Percentiles rank a stretch among this genome's conserved stretches.
These are phyloP conservation scores for Orthochromis malagaraziensis DNA, from an alignment of 2,113 vertebrate species.

Conservation along the genomic window DNA sequence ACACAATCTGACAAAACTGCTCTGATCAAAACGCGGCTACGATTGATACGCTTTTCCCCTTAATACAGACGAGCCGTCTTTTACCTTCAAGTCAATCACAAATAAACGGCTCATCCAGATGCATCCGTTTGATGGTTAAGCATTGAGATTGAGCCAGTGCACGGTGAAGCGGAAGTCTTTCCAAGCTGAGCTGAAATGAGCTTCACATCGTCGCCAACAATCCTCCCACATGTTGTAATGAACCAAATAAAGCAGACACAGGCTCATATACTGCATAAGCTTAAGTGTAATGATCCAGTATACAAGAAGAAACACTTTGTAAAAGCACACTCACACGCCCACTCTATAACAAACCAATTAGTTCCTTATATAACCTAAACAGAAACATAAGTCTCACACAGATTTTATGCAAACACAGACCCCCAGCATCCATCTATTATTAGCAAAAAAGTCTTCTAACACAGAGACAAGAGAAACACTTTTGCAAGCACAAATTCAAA, in stretches of 20 bases:
- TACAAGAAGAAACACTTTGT: not conserved
- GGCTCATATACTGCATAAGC: not conserved
- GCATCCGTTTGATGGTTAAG: not conserved
- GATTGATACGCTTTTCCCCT: not conserved
- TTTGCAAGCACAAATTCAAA: not conserved
- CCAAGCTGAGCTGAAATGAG: not conserved
- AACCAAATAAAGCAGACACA: not conserved
- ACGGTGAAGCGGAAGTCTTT: not conserved
- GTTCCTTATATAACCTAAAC: conserved; percentile 22
- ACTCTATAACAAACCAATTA: conserved; percentile 28
- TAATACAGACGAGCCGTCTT: not conserved
- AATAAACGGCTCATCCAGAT: conserved; percentile 9
- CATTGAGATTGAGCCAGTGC: not conserved
- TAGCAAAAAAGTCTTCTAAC: not conserved
- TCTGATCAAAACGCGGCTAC: not conserved
- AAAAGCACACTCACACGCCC: not conserved
- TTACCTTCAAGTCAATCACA: conserved; percentile 21
- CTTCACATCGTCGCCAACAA: not conserved
- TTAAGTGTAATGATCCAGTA: conserved; percentile 8
- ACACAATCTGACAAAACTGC: not conserved
- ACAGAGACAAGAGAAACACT: not conserved
- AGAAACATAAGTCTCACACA: not conserved
- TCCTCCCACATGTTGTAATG: conserved; percentile 25
- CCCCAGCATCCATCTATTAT: not conserved
- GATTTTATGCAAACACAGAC: not conserved